Conservation (phyloP, 30 jellyfish, hydroid and myxozoan species). For the Nemopilema nomurai region DNA sequence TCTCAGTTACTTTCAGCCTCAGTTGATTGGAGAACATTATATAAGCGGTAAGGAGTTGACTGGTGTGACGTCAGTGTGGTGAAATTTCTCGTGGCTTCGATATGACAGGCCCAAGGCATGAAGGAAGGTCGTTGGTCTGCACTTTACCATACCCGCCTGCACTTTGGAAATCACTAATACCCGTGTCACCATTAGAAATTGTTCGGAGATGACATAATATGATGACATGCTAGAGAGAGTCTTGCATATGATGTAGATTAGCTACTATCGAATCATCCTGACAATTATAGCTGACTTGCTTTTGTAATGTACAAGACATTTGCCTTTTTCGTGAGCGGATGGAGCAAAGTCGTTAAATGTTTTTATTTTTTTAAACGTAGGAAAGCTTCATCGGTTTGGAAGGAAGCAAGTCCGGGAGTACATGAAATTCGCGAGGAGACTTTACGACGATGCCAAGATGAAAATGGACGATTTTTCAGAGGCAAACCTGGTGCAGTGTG, state of each 20-base stretch:
- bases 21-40: conserved; percentile 60
- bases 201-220: no score
- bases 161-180: no score
- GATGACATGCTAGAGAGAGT: no score
- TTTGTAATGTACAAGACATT: not conserved
- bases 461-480: conserved; percentile 24
- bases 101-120: no score
- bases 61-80: not conserved
- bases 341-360: not conserved
- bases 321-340: not conserved
- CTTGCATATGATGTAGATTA: no score
- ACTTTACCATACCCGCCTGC: no score
- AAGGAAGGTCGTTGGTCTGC: no score
- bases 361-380: conserved; percentile 3
- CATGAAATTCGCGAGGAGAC: conserved; percentile 51
- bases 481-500: conserved; percentile 56
- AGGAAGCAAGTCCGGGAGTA: conserved; percentile 58
- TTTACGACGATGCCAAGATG: conserved; percentile 34
- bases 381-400: conserved; percentile 69
- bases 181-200: no score
- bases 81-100: no score
- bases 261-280: no score
- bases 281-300: not conserved
- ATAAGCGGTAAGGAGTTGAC: conserved; percentile 29
- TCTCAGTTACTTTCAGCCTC: conserved; percentile 58